Evolutionary conservation across 1,140 invertebrate genomes (phyloP), one percentile per base, ranked within the genome.

Genomic region (Leguminivora glycinivorella): DNA sequence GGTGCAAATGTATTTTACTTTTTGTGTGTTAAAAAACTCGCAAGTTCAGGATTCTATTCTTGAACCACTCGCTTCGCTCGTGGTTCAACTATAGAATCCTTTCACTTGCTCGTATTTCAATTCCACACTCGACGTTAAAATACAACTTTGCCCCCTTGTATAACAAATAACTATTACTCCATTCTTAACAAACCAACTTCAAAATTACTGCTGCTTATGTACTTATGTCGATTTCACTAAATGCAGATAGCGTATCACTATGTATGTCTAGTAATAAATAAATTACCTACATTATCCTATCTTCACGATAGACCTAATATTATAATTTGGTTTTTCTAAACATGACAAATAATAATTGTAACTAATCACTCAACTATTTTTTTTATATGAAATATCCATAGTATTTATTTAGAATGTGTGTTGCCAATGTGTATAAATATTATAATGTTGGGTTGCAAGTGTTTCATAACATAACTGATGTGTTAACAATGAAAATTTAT

Each of bases 321-420:
- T n/a, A 22, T 22, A 22, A 34, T 63, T 34, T 31, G 1, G 14
- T 63, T 31, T 26, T 63, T 63, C 25, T 29, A 31, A 63, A 63
- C 25, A 63, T 63, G 58, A 63, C 58, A 63, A 63, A 34, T 63
- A 63, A 63, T 63, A 63, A 63, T 31, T 63, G 14, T 63, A 34
- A 63, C 17, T 58, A 14, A 58, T 26, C 2, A 58, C 40, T 52
- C 47, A 56, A 24, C 56, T 52, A 22, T 52, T 52, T 52, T 52
- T 52, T 52, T 52, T 52, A n/a, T 22, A 52, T 22, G 47, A 52
- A 52, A 52, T 22, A n/a, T 52, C 47, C 19, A 10, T 17, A 43
- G 34, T 52, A 22, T 52, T 19, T 52, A 22, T 52, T 22, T 22
- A 52, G 19, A 52, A 22, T 22, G 7, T 10, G 19, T 52, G 47